phyloP scores from a whole-genome alignment of 2,797 vertebrate genomes.

The Momotus momota region DNA sequence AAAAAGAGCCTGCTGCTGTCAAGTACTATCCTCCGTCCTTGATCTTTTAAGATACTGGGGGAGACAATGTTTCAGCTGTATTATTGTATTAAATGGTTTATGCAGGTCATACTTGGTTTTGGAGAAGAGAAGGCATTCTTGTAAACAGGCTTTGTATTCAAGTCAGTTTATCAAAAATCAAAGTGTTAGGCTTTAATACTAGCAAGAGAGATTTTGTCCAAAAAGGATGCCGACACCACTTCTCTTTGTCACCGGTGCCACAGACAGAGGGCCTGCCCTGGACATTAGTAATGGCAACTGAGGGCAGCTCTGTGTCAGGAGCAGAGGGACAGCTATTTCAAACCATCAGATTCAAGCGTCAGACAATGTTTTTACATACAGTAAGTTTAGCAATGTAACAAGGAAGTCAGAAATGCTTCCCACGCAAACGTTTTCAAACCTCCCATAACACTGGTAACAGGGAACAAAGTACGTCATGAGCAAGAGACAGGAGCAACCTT shows the following conservation, averaged over 20 bases:
- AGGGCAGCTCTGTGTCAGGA: not conserved
- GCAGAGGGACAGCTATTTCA: not conserved
- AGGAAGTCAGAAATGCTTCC: not conserved
- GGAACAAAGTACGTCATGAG: not conserved
- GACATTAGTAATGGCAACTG: accelerated
- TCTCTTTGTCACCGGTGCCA: accelerated
- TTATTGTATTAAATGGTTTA: not conserved
- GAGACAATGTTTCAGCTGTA: not conserved
- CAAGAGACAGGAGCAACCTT: not conserved
- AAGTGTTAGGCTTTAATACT: not conserved
- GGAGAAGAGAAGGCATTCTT: not conserved
- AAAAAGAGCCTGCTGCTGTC: not conserved
- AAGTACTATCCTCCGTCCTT: not conserved
- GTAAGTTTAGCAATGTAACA: not conserved
- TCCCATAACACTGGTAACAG: not conserved
- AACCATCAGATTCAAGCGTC: not conserved
- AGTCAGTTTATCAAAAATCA: not conserved
- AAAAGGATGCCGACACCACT: not conserved
- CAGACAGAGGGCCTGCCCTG: not conserved
- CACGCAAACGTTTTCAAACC: not conserved
- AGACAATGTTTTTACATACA: not conserved
- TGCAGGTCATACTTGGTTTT: not conserved
- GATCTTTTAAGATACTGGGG: not conserved
- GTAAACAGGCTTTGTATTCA: not conserved
- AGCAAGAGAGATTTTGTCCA: not conserved